Evolutionary conservation across 2,113 vertebrate genomes (phyloP).

Genomic region (Corynorhinus townsendii): DNA sequence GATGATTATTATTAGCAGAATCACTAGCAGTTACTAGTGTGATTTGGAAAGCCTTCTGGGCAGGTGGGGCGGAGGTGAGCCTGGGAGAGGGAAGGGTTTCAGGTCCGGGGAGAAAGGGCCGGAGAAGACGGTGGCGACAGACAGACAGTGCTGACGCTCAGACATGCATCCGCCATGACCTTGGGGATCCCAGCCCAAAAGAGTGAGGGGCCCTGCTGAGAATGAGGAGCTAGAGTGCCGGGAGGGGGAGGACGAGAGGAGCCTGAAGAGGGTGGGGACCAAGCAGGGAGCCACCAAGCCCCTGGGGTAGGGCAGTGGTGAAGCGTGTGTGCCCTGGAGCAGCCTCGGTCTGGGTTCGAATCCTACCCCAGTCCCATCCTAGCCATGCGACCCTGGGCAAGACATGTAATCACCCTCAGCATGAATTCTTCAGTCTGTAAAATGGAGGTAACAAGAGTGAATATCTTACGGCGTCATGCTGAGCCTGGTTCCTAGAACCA

Average conservation of each 20-base stretch:
- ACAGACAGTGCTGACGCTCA: background rate
- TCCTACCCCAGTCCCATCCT: background rate
- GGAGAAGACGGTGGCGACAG: background rate
- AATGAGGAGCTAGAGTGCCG: accelerated
- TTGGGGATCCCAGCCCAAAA: background rate
- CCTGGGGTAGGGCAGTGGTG: background rate
- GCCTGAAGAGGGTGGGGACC: background rate
- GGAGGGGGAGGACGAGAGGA: background rate
- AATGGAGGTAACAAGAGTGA: background rate
- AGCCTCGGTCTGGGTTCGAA: background rate
- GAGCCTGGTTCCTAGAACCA: too few species aligned
- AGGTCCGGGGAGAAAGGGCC: background rate
- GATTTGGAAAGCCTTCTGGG: background rate
- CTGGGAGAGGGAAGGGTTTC: background rate
- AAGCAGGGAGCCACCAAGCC: background rate
- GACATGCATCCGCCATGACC: background rate
- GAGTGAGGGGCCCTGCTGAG: background rate
- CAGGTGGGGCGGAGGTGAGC: background rate
- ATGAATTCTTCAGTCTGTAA: background rate
- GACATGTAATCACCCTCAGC: background rate
- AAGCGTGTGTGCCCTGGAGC: background rate
- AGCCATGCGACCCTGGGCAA: background rate
- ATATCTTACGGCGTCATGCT: background rate
- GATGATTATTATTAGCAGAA: background rate
- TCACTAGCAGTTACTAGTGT: background rate